phyloP scores from a whole-genome alignment of 2,888 invertebrate species.

The Drosophila atripex region DNA sequence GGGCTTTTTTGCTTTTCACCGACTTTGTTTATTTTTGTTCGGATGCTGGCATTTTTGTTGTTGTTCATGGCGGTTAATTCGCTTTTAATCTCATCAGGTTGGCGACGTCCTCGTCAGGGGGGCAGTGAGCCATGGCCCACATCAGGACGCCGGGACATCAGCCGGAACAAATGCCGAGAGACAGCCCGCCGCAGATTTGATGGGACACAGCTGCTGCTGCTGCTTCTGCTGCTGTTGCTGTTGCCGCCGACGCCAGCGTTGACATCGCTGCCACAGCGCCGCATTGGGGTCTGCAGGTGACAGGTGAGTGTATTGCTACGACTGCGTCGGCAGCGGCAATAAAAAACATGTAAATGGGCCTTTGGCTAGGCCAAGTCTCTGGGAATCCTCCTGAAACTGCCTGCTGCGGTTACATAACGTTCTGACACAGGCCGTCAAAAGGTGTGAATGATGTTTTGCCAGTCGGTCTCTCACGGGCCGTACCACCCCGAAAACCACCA shows the following conservation, averaged over 20 bases:
- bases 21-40: constrained; percentile 34
- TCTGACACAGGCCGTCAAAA: constrained; percentile 39
- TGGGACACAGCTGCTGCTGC: constrained; percentile 38
- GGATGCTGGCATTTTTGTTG: constrained; percentile 29
- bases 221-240: constrained; percentile 19
- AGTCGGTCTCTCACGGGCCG: constrained; percentile 3
- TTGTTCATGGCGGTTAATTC: constrained; percentile 67
- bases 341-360: constrained; percentile 66
- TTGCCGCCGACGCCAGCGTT: constrained; percentile 10
- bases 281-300: constrained; percentile 53
- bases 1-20: constrained; percentile 42
- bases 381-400: constrained; percentile 1
- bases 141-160: constrained; percentile 12
- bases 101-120: constrained; percentile 36
- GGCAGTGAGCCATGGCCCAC: constrained; percentile 57
- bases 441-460: constrained; percentile 42
- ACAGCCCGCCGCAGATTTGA: constrained; percentile 55
- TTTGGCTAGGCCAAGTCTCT: constrained; percentile 39
- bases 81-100: constrained; percentile 69
- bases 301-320: constrained; percentile 52
- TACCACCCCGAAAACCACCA: constrained; percentile 7
- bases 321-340: constrained; percentile 53
- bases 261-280: constrained; percentile 5
- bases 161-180: constrained; percentile 37
- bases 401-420: constrained; percentile 53